A percentile compares a stretch with the other conserved stretches of the same genome.
phyloP scores from a whole-genome alignment of 2,888 invertebrate species.

The Lamproptera curius region DNA sequence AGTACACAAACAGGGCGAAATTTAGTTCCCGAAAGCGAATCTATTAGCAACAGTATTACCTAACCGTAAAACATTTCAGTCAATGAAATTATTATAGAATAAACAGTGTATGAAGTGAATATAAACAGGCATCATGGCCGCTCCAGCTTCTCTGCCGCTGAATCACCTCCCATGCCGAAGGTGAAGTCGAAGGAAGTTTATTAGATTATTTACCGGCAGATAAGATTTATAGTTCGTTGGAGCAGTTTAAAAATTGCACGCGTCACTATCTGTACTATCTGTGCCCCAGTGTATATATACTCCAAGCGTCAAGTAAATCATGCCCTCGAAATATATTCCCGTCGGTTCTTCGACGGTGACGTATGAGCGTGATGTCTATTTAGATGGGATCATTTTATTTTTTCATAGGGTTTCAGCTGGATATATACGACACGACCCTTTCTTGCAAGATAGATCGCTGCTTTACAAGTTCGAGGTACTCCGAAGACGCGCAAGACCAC shows the following conservation, averaged over 20 bases:
- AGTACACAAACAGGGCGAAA: too few species aligned
- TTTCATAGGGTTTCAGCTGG: too few species aligned
- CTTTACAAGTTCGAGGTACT: too few species aligned
- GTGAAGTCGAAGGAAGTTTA: constrained; percentile 68
- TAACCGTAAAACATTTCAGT: constrained; percentile 56
- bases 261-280: constrained; percentile 34
- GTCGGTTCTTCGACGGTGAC: constrained; percentile 9
- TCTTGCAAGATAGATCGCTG: too few species aligned
- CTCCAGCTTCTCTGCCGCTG: constrained; percentile 52
- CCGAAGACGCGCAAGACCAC: too few species aligned
- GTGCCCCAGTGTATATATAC: constrained; percentile 1
- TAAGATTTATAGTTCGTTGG: constrained; percentile 66
- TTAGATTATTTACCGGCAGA: constrained; percentile 55
- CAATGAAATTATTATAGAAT: constrained; percentile 68
- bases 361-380: constrained; percentile 11
- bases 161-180: constrained; percentile 54
- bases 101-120: constrained; percentile 59
- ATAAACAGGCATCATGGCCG: constrained; percentile 65
- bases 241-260: constrained; percentile 64
- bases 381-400: constrained; percentile 16
- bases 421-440: too few species aligned
- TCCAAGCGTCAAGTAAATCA: constrained; percentile 17
- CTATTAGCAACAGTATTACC: constrained; percentile 25
- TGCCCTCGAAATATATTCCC: constrained; percentile 21
- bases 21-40: constrained; percentile 2